Conservation (phyloP, 2,797 vertebrate genomes). For the Nannoperca australis region DNA sequence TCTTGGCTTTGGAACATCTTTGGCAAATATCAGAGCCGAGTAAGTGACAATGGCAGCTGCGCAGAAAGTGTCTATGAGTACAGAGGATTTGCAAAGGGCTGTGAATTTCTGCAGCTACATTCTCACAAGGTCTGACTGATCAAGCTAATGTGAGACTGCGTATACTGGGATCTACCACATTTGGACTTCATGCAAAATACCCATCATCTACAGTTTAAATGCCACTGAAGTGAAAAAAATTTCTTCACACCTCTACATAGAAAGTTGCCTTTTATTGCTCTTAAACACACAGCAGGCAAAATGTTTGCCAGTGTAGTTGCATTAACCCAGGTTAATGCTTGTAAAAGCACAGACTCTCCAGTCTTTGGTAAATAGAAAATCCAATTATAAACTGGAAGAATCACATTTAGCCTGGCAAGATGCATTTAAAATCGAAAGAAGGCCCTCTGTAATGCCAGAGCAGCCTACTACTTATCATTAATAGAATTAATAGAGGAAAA, state of each 20-base stretch:
- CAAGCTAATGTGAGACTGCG: neutral
- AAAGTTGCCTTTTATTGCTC: neutral
- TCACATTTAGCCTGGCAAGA: neutral
- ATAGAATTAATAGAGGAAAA: too few relatives aligned
- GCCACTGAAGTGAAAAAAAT: neutral
- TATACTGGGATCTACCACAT: neutral
- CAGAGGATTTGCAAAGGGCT: conserved; percentile 41
- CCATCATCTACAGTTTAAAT: neutral
- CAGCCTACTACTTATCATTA: conserved; percentile 6
- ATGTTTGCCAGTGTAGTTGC: conserved; percentile 12
- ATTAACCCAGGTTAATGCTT: conserved; percentile 16
- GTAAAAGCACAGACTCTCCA: neutral
- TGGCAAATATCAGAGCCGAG: conserved; percentile 67
- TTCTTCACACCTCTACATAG: neutral
- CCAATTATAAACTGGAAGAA: conserved; percentile 36
- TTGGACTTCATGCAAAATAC: neutral
- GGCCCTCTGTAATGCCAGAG: conserved; percentile 41
- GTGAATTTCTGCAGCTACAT: conserved; percentile 33
- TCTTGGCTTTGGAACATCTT: conserved; percentile 67
- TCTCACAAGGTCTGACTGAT: conserved; percentile 17
- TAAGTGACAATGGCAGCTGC: conserved; percentile 80
- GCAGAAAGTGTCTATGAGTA: conserved; percentile 35
- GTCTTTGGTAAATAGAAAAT: conserved; percentile 30
- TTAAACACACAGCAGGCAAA: conserved; percentile 5
- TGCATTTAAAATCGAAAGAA: conserved; percentile 16